Evolutionary conservation across 2,113 vertebrate genomes (phyloP), one percentile per base, ranked within the genome.

Genomic region (Calypte anna): DNA sequence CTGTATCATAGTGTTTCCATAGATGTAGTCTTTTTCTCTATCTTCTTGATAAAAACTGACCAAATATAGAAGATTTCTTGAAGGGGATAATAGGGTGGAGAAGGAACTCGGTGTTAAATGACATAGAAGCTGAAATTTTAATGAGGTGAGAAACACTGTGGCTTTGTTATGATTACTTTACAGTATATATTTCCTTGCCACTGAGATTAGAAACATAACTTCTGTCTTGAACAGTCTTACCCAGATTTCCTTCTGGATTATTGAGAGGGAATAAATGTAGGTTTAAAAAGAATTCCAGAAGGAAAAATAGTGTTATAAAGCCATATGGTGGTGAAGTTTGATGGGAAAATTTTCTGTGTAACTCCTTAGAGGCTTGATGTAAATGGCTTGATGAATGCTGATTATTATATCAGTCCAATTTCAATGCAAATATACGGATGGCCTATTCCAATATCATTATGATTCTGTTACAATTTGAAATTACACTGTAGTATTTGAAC

Each of bases 391-490:
- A 72, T 92, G 73, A 88, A 91, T 76, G 43, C 31, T 46, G 58
- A 53, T 72, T 70, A 51, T 78, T 82, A 21, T 13, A 75, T 69
- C 48, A 55, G 46, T 46, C 50, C 63, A 83, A 77, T 96, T 94
- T 95, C 80, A 74, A 14, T 82, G 80, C 66, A 91, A 88, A 88
- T 91, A 31, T 73, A 86, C 57, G 53, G 79, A n/a, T 61, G 90
- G 53, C 66, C 74, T 93, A 33, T 83, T 93, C 64, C 62, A 83
- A 22, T 50, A 51, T 64, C 27, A 53, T 95, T 82, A 78, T 21
- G 77, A 53, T 72, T 82, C 63, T 90, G 78, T 68, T 83, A 82
- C 53, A 61, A 27, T 78, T 84, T 81, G 61, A 94, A 84, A 64
- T 88, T 50, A 31, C 40, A 28, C 62, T 54, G 51, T 53, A 72